Conservation (phyloP, 2,888 invertebrate genomes). For the Oscheius onirici region DNA sequence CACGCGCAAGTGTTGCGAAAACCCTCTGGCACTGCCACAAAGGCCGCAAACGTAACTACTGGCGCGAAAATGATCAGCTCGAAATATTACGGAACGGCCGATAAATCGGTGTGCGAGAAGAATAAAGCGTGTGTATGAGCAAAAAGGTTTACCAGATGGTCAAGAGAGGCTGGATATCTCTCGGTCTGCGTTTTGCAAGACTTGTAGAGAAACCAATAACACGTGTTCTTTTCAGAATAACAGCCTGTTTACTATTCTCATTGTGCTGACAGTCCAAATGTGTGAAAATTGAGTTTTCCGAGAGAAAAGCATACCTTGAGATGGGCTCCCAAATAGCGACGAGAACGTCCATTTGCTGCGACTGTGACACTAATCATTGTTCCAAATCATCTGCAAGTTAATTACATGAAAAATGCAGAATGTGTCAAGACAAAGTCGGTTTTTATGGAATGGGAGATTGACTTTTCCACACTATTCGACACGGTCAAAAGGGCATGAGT, state of each 20-base stretch:
- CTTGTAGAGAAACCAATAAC: too few relatives aligned
- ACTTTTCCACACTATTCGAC: too few relatives aligned
- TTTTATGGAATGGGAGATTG: too few relatives aligned
- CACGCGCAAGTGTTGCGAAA: neutral
- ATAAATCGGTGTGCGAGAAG: too few relatives aligned
- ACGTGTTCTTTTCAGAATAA: neutral
- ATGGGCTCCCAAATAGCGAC: constrained; percentile 48
- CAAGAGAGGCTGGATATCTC: too few relatives aligned
- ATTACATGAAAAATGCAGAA: neutral
- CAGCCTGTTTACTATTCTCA: neutral
- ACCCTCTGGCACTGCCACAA: neutral
- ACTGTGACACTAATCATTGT: constrained; percentile 63
- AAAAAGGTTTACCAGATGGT: neutral
- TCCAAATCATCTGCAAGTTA: constrained; percentile 5
- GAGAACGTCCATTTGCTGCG: constrained; percentile 55
- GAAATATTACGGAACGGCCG: neutral
- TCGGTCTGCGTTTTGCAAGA: neutral
- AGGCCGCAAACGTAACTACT: neutral
- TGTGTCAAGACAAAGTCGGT: too few relatives aligned
- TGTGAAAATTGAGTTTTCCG: neutral
- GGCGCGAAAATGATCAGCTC: neutral
- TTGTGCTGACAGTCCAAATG: neutral
- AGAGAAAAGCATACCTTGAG: constrained; percentile 39
- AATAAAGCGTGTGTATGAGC: too few relatives aligned
- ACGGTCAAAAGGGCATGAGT: too few relatives aligned